Conservation (phyloP, 2,888 invertebrate species). For the Dryomyza anilis region DNA sequence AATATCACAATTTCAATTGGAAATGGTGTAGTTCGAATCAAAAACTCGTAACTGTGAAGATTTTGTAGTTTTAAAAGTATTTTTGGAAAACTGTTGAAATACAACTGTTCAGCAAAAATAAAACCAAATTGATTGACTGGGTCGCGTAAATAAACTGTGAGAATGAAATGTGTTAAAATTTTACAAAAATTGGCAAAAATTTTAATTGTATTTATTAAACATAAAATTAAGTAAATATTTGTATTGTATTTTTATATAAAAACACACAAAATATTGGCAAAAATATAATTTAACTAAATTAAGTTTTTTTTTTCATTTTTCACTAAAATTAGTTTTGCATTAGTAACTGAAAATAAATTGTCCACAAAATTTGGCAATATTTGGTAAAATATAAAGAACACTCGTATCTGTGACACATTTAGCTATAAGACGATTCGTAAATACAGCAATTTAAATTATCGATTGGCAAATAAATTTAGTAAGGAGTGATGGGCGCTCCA, state of each 20-base stretch:
- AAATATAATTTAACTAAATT: too few species aligned
- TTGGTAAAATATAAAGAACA: constrained; percentile 14
- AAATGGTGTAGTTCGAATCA: constrained; percentile 20
- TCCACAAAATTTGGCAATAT: too few species aligned
- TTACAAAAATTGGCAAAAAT: constrained; percentile 1
- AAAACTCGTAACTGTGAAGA: constrained; percentile 53
- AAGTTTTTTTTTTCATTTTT: too few species aligned
- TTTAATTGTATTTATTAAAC: neutral
- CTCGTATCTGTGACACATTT: constrained; percentile 26
- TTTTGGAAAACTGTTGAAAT: constrained; percentile 14
- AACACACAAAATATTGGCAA: too few species aligned
- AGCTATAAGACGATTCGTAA: constrained; percentile 18
- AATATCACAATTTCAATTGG: too few species aligned
- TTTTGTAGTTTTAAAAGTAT: constrained; percentile 28
- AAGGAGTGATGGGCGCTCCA: neutral
- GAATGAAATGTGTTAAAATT: constrained; percentile 48
- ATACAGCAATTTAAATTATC: constrained; percentile 15
- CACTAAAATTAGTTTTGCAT: too few species aligned
- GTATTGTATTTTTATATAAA: too few species aligned
- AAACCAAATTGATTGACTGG: constrained; percentile 11
- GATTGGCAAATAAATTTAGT: constrained; percentile 21
- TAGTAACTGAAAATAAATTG: too few species aligned
- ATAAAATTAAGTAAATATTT: too few species aligned
- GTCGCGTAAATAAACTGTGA: constrained; percentile 37
- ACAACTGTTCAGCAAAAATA: too few species aligned